Evolutionary conservation across 2,888 invertebrate species (phyloP).

Genomic region (Tetranychus truncatus): DNA sequence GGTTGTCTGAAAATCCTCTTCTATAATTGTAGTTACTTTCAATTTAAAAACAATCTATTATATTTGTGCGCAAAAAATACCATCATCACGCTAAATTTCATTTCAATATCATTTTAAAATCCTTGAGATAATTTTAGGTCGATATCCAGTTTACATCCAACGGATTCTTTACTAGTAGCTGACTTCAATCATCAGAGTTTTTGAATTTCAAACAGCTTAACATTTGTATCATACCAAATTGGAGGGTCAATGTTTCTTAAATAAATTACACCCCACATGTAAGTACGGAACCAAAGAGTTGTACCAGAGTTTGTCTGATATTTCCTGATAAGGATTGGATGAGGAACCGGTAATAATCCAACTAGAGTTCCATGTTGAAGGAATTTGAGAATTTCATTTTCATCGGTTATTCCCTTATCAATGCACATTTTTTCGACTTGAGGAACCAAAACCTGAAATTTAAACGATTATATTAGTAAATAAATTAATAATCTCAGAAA

Average conservation of each 20-base stretch:
- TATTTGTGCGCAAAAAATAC: too few species aligned
- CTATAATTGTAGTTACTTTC: too few species aligned
- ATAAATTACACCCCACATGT: slow-evolving; percentile 99
- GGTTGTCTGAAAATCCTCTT: too few species aligned
- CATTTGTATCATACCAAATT: slow-evolving; percentile 98
- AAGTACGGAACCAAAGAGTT: slow-evolving; percentile 97
- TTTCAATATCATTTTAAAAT: too few species aligned
- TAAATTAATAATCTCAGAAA: background rate
- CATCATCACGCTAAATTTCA: too few species aligned
- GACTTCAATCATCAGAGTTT: slow-evolving; percentile 14
- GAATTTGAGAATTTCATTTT: slow-evolving; percentile 96
- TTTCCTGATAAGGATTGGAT: slow-evolving; percentile 93
- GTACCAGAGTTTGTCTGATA: slow-evolving; percentile 98
- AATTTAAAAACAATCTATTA: too few species aligned
- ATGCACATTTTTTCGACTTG: slow-evolving; percentile 99
- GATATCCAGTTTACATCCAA: too few species aligned
- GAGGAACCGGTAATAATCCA: slow-evolving; percentile 89
- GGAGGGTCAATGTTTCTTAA: slow-evolving; percentile 94
- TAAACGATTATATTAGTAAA: background rate
- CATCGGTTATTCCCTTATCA: slow-evolving; percentile 80
- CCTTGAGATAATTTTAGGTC: too few species aligned
- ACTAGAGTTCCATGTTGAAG: slow-evolving; percentile 95
- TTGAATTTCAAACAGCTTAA: slow-evolving; percentile 95
- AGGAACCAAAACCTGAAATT: slow-evolving; percentile 61
- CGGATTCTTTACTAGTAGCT: background rate